phyloP scores from a whole-genome alignment of 2,113 vertebrate genomes.

The Pterocles burchelli region DNA sequence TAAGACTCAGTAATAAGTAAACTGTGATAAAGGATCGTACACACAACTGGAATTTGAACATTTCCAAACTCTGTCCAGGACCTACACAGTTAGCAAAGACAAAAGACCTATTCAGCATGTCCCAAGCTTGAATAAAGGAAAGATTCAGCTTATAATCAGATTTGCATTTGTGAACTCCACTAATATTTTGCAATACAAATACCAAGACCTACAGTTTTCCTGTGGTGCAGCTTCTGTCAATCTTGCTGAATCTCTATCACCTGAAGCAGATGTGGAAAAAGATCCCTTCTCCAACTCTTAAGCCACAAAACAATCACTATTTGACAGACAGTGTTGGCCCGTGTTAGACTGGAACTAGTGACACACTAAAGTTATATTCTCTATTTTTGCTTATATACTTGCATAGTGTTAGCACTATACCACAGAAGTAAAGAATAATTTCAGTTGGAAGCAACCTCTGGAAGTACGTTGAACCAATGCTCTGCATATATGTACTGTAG shows the following conservation, averaged over 20 bases:
- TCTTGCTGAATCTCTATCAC: background rate
- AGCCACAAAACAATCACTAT: background rate
- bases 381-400: background rate
- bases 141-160: background rate
- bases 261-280: background rate
- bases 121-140: background rate
- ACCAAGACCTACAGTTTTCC: background rate
- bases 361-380: background rate
- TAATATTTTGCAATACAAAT: background rate
- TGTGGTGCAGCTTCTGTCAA: background rate
- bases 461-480: background rate
- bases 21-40: fast-evolving
- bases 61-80: background rate
- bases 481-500: background rate
- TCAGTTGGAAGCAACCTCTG: background rate
- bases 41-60: background rate
- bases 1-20: background rate
- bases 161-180: background rate
- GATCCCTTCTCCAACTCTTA: background rate
- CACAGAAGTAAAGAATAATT: background rate
- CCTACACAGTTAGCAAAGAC: background rate
- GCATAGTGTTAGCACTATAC: background rate
- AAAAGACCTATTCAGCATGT: background rate
- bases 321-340: background rate
- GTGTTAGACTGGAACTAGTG: background rate